Evolutionary conservation across 2,888 invertebrate genomes (phyloP), one percentile per base, ranked within the genome.

Genomic region (Bombyx huttoni): DNA sequence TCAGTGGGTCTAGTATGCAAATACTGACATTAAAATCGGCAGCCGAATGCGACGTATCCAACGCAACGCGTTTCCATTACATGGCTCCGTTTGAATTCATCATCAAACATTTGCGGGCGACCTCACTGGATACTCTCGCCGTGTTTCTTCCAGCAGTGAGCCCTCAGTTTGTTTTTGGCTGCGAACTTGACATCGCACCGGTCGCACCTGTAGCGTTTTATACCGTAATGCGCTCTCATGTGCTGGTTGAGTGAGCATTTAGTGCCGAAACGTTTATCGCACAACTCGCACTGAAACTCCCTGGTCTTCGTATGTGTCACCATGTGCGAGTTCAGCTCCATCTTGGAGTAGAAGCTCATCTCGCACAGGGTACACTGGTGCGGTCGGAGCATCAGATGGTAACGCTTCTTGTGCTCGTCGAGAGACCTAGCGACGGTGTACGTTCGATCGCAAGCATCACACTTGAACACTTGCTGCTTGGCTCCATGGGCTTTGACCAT

Each of bases 301-400:
- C 70, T 77, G 13, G 63, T 61, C 7, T 73, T 76, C 0, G 73
- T 72, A 57, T 86, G 83, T 47, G 70, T 78, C n/a, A 75, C 60
- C 64, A 68, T 65, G 47, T 80, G 79, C 7, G 61, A 62, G 0
- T 62, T 65, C 13, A 74, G 50, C 24, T 63, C 64, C 5, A 54
- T 49, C 46, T 58, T 56, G 0, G 56, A 60, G 48, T 64, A 75
- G 55, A 79, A 81, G 0, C 64, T 63, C 60, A 75, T 84, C 1
- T 79, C 81, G 46, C 89, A 89, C 3, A 72, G 58, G 0, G 68
- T 59, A 49, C 89, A 89, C 5, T 70, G 68, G 47, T 78, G 76
- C n/a, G 70, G 60, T 10, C 72, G 64, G 50, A 74, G 68, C 66
- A 74, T 68, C n/a, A 87, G 63, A 52, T 88, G 88, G 5, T 79